Base-by-base conservation (phyloP, 2,888 invertebrate species). In the Rhyacophila evoluta region DNA sequence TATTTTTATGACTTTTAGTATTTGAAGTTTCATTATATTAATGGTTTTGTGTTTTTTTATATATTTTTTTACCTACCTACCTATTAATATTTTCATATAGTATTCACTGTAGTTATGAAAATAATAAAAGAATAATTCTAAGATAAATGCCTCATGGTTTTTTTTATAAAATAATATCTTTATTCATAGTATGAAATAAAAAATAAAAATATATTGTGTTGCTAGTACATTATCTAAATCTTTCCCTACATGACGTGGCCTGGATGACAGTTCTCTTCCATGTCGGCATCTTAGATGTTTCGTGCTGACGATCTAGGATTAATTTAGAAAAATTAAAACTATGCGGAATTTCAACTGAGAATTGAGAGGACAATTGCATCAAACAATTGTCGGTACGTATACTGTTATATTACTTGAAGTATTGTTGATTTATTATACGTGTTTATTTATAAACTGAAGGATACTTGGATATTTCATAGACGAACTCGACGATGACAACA, bases 401-500 rank as follows among this genome's bases (percentile, higher is more conserved):
- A 10, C 4, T 11, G 29, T 8, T n/a, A 19, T 28, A n/a, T 29
- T n/a, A 28, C 10, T 12, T 69, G 29, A 69, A 69, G 2, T 29
- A 29, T 28, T 69, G n/a, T 29, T 33, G 29, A 15, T 69, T 55
- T 55, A 55, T 55, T 25, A 25, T 55, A 8, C 15, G 69, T 28
- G 12, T 69, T 69, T 69, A 69, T 69, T 29, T 69, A 69, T 69
- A 29, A 33, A 69, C 8, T 33, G 27, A 29, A 12, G 28, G 10
- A 12, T 25, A 12, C 12, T 69, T 11, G 69, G 27, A 29, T 28
- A 8, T 33, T 1, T 69, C 29, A 69, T 29, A 28, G 69, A 29
- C 55, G 55, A 29, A 38, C 67, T 8, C 33, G 86, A 88, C 85
- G 81, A 96, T 96, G 96, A 93, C 95, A 84, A 96, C 97, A 72